Evolutionary conservation across 2,113 vertebrate genomes (phyloP).

Genomic region (Cyphomyrus plagiostoma): DNA sequence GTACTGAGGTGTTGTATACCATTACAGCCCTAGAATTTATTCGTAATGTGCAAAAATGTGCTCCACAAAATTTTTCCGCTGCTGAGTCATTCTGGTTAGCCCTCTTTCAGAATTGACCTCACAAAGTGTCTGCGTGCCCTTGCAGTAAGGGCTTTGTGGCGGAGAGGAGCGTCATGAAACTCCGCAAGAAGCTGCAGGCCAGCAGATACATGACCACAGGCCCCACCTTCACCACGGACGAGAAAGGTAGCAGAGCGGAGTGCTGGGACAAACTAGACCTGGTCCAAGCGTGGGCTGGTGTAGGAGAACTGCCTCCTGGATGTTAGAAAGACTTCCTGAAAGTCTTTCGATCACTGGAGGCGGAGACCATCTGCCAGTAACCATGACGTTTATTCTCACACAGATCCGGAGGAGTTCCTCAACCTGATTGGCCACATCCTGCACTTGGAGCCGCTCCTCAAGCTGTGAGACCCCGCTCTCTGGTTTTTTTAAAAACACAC

Average conservation of each 20-base stretch:
- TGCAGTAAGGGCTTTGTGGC: slow-evolving; percentile 73
- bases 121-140: neutral
- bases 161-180: slow-evolving; percentile 69
- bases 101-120: neutral
- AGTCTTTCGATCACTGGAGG: neutral
- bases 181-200: slow-evolving; percentile 70
- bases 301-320: no score
- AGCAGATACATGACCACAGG: slow-evolving; percentile 57
- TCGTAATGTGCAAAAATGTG: neutral
- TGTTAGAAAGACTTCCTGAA: neutral
- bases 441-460: slow-evolving; percentile 73
- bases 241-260: slow-evolving; percentile 64
- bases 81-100: neutral
- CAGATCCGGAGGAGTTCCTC: slow-evolving; percentile 88
- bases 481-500: neutral
- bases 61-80: neutral
- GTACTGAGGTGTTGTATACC: neutral
- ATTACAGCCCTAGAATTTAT: neutral
- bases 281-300: neutral
- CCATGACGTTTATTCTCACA: neutral
- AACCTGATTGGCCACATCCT: slow-evolving; percentile 77
- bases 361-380: neutral
- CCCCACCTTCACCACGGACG: slow-evolving; percentile 75
- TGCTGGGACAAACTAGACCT: neutral
- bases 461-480: slow-evolving; percentile 61